Base-by-base conservation (phyloP, 2,113 vertebrate species). In the Hypocryptadius cinnamomeus region DNA sequence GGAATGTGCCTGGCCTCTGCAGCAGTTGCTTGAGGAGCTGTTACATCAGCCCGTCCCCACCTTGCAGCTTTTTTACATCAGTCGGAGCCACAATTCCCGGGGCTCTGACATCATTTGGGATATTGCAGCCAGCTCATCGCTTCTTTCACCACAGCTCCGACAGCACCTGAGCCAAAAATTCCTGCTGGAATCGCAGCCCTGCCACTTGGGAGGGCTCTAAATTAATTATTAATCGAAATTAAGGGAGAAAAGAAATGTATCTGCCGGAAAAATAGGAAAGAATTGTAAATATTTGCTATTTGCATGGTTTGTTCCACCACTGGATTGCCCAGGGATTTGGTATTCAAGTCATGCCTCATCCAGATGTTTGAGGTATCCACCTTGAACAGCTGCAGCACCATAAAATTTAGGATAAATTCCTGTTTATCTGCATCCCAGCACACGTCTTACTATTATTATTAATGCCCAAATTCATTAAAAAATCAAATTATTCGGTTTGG, bases 161-260 rank as follows among this genome's bases (percentile, higher is more conserved):
- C 35, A 20, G 31, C 54, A 35, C 6, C 63, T 0, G 22, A 12
- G 31, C 12, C 22, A 11, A 20, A 35, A 57, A 35, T 28, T 2
- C 20, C 72, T 3, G 15, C 54, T 30, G 71, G 33, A 17, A 45
- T 3, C 5, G 6, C 70, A 16, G 51, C 18, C 51, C 24, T 3
- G 50, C 3, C 9, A 7, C 22, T 6, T 3, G 33, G 13, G 10
- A 37, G 45, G 2, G 66, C 24, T 23, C 4, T 0, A 0, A 45
- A 18, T 37, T 18, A 6, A 57, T 51, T 13, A 51, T 5, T 19
- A 1, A n/a, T 30, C 16, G 11, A 5, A 37, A 13, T 13, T 13
- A 20, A 73, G 9, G 31, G 14, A 33, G 25, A 6, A 35, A 72
- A 61, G 3, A n/a, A 8, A 48, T 6, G 2, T 1, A 18, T 17